A percentile compares a stretch with the other conserved stretches of the same genome.
phyloP scores from a whole-genome alignment of 2,888 invertebrate species.

The Lapara coniferarum region DNA sequence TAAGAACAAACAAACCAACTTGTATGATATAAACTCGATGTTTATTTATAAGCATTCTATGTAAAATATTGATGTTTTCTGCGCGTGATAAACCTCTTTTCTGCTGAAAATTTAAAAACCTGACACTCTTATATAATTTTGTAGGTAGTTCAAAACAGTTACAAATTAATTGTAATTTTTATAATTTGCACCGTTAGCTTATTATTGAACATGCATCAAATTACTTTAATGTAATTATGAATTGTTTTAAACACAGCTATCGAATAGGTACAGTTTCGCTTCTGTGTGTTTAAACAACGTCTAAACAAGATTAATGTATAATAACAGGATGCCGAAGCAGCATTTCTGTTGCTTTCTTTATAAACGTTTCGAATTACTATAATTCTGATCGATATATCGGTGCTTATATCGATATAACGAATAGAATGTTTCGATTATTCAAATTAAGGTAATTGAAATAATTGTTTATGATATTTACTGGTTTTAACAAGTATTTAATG shows the following conservation, averaged over 20 bases:
- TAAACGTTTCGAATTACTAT: not conserved
- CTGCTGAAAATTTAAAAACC: no score
- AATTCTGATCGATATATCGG: not conserved
- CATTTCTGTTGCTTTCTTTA: not conserved
- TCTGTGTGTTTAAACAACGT: not conserved
- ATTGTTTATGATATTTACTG: not conserved
- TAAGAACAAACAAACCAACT: no score
- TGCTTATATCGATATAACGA: not conserved
- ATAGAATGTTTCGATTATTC: not conserved
- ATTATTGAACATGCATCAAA: no score
- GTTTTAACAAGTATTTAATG: not conserved
- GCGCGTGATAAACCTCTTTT: no score
- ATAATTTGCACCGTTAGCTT: no score
- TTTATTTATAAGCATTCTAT: no score
- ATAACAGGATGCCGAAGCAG: not conserved
- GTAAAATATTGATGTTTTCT: no score
- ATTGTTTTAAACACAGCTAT: not conserved
- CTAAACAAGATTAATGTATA: not conserved
- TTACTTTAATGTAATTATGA: no score
- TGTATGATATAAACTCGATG: no score
- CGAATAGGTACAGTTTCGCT: not conserved
- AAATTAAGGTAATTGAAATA: not conserved
- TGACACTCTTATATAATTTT: no score
- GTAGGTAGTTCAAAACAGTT: no score
- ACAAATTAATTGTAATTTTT: no score